A percentile compares a stretch with the other conserved stretches of the same genome.
Evolutionary conservation across 2,113 vertebrate genomes (phyloP).

Genomic region (Castor canadensis): DNA sequence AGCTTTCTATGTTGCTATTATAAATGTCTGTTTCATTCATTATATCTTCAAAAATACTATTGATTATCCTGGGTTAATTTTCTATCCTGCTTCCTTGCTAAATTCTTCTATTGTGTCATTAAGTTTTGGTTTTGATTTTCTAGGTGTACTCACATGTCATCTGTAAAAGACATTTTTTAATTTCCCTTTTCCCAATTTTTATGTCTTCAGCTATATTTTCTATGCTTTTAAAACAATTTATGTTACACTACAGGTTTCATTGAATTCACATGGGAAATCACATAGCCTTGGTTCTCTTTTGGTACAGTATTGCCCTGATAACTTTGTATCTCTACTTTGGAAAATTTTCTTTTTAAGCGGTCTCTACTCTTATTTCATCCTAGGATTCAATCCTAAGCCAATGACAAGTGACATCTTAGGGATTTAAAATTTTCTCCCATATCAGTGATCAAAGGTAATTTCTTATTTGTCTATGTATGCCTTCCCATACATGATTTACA

Average conservation of each 20-base stretch:
- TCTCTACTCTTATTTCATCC: background rate
- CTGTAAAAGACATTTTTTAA: background rate
- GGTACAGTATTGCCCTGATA: background rate
- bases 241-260: background rate
- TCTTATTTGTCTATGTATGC: background rate
- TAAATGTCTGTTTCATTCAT: background rate
- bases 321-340: background rate
- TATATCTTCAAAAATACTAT: background rate
- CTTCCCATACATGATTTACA: fast-evolving
- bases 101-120: background rate
- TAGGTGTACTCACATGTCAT: background rate
- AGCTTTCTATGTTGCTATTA: background rate
- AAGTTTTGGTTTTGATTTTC: background rate
- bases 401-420: background rate
- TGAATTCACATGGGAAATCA: background rate
- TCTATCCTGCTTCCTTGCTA: background rate
- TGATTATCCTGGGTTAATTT: background rate
- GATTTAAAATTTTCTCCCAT: background rate
- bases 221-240: background rate
- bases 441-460: background rate
- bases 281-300: background rate
- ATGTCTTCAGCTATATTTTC: background rate
- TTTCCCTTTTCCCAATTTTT: background rate
- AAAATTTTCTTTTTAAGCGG: background rate
- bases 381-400: background rate